phyloP scores from a whole-genome alignment of 2,888 invertebrate genomes.

The Teinopalpus imperialis region DNA sequence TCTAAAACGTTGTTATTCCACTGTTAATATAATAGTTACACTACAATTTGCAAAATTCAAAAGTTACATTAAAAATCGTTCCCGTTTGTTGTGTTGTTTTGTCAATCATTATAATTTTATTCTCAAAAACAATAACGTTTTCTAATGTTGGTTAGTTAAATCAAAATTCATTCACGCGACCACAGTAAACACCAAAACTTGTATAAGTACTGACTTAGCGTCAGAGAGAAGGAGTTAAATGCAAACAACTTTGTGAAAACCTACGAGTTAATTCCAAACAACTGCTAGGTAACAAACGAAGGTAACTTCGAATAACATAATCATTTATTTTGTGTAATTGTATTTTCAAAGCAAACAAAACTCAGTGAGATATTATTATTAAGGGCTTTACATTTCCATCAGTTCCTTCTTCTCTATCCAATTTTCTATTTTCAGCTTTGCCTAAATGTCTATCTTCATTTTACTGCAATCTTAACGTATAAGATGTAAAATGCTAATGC shows the following conservation, averaged over 20 bases:
- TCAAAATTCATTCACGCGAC: slow-evolving; percentile 8
- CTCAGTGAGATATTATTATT: slow-evolving; percentile 4
- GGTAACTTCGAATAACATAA: slow-evolving; percentile 34
- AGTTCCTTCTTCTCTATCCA: not conserved
- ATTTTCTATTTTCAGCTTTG: no score
- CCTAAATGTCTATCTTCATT: no score
- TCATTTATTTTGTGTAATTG: slow-evolving; percentile 47
- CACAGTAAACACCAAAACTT: slow-evolving; percentile 19
- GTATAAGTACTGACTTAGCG: slow-evolving; percentile 10
- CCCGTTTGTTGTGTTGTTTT: no score
- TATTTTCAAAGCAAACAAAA: slow-evolving; percentile 46
- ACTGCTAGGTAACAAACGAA: slow-evolving; percentile 17
- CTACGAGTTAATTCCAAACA: slow-evolving; percentile 21
- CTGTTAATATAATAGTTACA: no score
- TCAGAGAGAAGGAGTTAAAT: slow-evolving; percentile 33
- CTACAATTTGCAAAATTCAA: no score
- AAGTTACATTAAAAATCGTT: no score
- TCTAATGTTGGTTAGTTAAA: no score
- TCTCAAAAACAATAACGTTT: not conserved
- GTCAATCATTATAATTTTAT: not conserved
- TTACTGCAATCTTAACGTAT: no score
- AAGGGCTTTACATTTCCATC: not conserved
- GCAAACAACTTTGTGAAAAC: slow-evolving; percentile 37
- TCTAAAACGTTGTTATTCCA: no score
- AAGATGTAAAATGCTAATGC: no score